Conservation (phyloP, 2,113 vertebrate species). For the Ictalurus punctatus region DNA sequence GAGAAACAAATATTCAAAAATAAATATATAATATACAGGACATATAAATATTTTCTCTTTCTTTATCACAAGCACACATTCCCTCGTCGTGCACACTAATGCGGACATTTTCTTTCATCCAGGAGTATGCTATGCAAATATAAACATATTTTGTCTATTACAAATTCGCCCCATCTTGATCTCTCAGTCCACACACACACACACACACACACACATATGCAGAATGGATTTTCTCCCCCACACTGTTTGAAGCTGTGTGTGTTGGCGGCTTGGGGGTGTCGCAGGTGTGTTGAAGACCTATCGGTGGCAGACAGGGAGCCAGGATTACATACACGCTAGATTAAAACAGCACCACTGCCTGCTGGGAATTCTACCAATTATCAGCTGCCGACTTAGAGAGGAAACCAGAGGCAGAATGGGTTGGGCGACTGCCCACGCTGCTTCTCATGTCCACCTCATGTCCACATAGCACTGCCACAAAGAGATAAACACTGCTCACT, state of each 20-base stretch:
- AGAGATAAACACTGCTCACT: constrained; percentile 71
- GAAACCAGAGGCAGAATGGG: constrained; percentile 50
- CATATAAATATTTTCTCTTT: neutral
- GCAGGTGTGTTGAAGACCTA: constrained; percentile 65
- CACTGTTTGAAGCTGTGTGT: constrained; percentile 58
- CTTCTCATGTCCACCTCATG: constrained; percentile 60
- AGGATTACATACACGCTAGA: constrained; percentile 73
- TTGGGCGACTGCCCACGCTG: constrained; percentile 47
- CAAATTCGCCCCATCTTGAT: constrained; percentile 2
- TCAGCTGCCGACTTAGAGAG: constrained; percentile 62
- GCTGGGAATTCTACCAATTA: constrained; percentile 77
- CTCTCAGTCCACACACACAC: neutral
- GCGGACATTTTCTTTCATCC: constrained; percentile 10
- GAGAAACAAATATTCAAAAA: neutral
- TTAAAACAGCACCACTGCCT: constrained; percentile 68
- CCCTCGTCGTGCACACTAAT: neutral
- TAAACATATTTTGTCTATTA: constrained; percentile 16
- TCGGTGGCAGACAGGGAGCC: constrained; percentile 65
- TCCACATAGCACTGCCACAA: constrained; percentile 61
- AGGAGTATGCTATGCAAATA: constrained; percentile 1
- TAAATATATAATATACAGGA: neutral
- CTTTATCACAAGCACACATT: neutral
- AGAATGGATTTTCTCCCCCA: constrained; percentile 46
- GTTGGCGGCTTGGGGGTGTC: constrained; percentile 55
- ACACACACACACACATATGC: neutral